These are phyloP conservation scores for Lasioglossum malachurum DNA, from an alignment of 2,888 invertebrate genomes.

Conservation along the genomic window DNA sequence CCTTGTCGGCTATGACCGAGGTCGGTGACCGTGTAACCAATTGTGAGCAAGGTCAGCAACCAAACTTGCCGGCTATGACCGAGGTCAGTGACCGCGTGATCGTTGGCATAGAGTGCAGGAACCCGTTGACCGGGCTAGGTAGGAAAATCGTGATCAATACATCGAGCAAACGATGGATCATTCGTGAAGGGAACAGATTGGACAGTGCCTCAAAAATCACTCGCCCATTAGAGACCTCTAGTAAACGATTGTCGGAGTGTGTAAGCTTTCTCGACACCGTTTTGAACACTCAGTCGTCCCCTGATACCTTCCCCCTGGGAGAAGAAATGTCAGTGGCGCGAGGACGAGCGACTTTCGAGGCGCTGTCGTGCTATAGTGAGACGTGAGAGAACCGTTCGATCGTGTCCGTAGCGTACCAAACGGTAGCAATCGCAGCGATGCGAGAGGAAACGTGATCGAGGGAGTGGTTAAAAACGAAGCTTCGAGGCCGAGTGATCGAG, in stretches of 20 bases:
- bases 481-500: conserved; percentile 79
- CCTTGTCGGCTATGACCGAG: too few relatives aligned
- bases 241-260: too few relatives aligned
- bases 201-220: neutral
- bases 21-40: too few relatives aligned
- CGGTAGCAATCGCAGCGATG: conserved; percentile 51
- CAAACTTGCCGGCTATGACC: too few relatives aligned
- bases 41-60: too few relatives aligned
- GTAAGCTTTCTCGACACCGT: neutral
- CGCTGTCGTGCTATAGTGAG: neutral
- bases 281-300: neutral
- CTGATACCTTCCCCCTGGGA: neutral
- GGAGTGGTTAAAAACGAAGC: conserved; percentile 34
- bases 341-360: conserved; percentile 1
- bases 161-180: conserved; percentile 10
- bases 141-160: conserved; percentile 38
- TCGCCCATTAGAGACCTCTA: neutral
- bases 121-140: conserved; percentile 39
- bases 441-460: neutral
- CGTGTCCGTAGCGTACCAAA: conserved; percentile 48
- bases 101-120: conserved; percentile 11
- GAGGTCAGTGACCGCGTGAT: neutral
- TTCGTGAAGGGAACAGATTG: conserved; percentile 2
- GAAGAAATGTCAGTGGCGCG: neutral
- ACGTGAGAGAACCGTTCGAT: conserved; percentile 36